Conservation (phyloP, 1,140 invertebrate species). For the Venturia canescens region DNA sequence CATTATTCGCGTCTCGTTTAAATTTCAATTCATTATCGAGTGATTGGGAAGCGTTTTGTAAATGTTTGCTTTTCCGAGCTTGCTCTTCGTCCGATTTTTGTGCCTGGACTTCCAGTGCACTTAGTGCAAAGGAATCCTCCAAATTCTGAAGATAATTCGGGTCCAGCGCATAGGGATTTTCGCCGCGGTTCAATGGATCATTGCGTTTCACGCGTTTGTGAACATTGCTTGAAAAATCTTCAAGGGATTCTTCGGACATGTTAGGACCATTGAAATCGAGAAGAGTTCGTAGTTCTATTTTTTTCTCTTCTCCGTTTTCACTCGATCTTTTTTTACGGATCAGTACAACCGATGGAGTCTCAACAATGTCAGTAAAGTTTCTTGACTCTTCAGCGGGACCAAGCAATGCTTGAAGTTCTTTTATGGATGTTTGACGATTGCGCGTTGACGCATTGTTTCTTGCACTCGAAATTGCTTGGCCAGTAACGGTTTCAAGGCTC, state of each 20-base stretch:
- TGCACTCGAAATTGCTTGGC: not conserved
- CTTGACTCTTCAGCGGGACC: constrained; percentile 13
- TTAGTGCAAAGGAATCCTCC: constrained; percentile 42
- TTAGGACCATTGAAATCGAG: constrained; percentile 40
- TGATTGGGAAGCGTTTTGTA: not conserved
- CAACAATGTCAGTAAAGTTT: not conserved
- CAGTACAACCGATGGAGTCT: not conserved
- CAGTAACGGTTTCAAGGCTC: not conserved
- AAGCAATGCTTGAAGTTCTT: not conserved
- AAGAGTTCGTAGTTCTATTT: constrained; percentile 17
- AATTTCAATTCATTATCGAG: not conserved
- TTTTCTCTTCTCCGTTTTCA: not conserved
- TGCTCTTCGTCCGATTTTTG: not conserved
- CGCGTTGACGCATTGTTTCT: not conserved
- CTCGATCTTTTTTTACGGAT: constrained; percentile 40
- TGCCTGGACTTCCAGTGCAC: constrained; percentile 27
- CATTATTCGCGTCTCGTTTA: constrained; percentile 27
- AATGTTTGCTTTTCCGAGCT: not conserved
- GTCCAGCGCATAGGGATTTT: not conserved
- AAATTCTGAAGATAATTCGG: constrained; percentile 44
- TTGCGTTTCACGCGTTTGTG: constrained; percentile 54
- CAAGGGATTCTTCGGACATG: not conserved
- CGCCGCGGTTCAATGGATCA: constrained; percentile 18
- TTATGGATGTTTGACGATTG: not conserved
- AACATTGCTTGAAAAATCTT: not conserved